Conservation (phyloP, 2,797 vertebrate genomes). For the Acipenser oxyrinchus region DNA sequence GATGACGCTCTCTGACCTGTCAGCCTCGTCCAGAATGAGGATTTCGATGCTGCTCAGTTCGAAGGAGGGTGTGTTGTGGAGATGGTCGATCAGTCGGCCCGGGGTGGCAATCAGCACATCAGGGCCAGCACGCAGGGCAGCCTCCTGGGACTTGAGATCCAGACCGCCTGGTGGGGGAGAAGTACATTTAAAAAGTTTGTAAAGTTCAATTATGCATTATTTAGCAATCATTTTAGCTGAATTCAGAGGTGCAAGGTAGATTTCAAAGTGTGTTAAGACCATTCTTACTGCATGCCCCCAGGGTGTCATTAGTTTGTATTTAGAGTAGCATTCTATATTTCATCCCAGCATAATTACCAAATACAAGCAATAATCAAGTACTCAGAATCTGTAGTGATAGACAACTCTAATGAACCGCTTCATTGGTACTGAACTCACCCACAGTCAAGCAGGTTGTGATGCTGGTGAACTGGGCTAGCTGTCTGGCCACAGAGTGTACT, state of each 20-base stretch:
- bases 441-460: slow-evolving; percentile 83
- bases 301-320: no score
- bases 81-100: slow-evolving; percentile 87
- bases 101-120: slow-evolving; percentile 91
- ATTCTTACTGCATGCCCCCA: no score
- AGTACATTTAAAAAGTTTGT: no score
- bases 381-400: no score
- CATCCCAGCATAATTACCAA: no score
- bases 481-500: slow-evolving; percentile 82
- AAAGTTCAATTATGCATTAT: no score
- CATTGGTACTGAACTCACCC: slow-evolving; percentile 54
- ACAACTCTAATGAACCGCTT: no score
- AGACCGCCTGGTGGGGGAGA: slow-evolving; percentile 65
- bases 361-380: no score
- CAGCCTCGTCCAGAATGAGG: slow-evolving; percentile 90
- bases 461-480: slow-evolving; percentile 84
- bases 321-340: no score
- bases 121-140: slow-evolving; percentile 74
- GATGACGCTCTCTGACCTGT: slow-evolving; percentile 60
- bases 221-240: no score
- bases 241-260: no score
- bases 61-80: slow-evolving; percentile 94
- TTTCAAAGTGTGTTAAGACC: no score
- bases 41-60: slow-evolving; percentile 84
- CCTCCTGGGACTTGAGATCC: slow-evolving; percentile 90